phyloP scores from a whole-genome alignment of 2,113 vertebrate genomes.

The Butorides virescens region DNA sequence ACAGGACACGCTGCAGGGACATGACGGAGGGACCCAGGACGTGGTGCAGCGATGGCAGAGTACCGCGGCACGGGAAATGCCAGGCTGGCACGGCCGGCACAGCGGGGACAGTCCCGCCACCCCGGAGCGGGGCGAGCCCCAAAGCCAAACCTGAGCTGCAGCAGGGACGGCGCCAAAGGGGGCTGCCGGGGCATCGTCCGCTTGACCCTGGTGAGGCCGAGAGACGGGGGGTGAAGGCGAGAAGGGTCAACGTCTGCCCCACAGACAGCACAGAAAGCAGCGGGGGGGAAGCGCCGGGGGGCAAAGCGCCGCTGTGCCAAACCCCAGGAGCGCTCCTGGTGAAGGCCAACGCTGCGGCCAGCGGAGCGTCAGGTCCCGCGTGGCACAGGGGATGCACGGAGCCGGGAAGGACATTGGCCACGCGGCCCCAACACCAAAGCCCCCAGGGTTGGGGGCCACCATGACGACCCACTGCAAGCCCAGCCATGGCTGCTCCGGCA shows the following conservation, averaged over 20 bases:
- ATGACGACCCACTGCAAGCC: neutral
- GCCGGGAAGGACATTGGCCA: neutral
- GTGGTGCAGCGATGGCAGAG: neutral
- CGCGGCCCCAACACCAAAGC: accelerated
- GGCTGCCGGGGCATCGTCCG: constrained; percentile 76
- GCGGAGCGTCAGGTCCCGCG: accelerated
- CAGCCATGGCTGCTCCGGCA: neutral
- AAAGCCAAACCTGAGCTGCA: constrained; percentile 78
- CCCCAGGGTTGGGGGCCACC: neutral
- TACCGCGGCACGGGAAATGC: neutral
- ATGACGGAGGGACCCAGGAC: neutral
- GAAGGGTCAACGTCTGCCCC: neutral
- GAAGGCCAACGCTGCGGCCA: accelerated
- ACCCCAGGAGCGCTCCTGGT: accelerated
- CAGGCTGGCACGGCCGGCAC: neutral
- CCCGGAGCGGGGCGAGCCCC: neutral
- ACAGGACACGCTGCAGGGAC: neutral
- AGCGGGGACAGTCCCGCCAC: neutral
- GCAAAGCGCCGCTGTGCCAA: neutral
- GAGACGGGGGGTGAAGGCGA: constrained; percentile 44
- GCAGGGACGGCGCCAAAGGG: constrained; percentile 73
- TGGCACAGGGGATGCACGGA: neutral
- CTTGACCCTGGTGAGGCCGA: constrained; percentile 74
- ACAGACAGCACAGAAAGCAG: neutral
- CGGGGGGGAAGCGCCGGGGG: accelerated